A percentile compares a stretch with the other conserved stretches of the same genome.
phyloP scores from a whole-genome alignment of 1,140 invertebrate genomes.

The Papilio machaon region DNA sequence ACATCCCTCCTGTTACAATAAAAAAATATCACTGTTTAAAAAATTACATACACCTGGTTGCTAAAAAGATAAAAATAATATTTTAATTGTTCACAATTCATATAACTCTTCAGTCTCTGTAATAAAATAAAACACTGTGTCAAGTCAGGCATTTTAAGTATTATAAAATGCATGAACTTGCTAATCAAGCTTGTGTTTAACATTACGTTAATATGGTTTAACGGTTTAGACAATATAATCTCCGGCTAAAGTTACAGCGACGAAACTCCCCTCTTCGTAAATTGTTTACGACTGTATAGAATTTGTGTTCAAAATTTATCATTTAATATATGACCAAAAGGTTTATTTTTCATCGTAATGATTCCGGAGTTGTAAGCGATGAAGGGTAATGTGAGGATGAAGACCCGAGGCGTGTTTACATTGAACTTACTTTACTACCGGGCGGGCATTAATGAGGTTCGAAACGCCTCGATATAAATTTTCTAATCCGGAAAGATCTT shows the following conservation, averaged over 20 bases:
- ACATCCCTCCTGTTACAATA: conserved; percentile 68
- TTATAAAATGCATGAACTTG: conserved; percentile 1
- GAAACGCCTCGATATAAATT: conserved; percentile 53
- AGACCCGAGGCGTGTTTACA: conserved; percentile 73
- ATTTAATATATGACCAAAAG: conserved; percentile 52
- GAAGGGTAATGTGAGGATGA: conserved; percentile 68
- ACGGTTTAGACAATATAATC: conserved; percentile 63
- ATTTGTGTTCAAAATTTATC: conserved; percentile 45
- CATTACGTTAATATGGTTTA: conserved; percentile 63
- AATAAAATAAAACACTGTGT: not conserved
- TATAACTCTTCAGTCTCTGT: not conserved
- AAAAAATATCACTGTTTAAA: not conserved
- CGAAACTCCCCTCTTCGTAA: conserved; percentile 60
- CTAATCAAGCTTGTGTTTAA: conserved; percentile 45
- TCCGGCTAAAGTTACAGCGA: conserved; percentile 54
- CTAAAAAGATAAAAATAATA: too few relatives aligned
- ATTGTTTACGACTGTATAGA: conserved; percentile 57
- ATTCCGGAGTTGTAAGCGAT: conserved; percentile 52
- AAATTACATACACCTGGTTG: too few relatives aligned
- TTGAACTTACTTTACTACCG: conserved; percentile 77
- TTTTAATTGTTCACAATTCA: not conserved
- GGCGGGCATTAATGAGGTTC: conserved; percentile 70
- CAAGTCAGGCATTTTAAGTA: not conserved
- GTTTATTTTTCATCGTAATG: conserved; percentile 55
- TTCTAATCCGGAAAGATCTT: conserved; percentile 17